A percentile compares a stretch with the other conserved stretches of the same genome.
These are phyloP conservation scores for Pentamera pediparva DNA, from an alignment of 53 echinoderm and acorn worm genomes.

Conservation along the genomic window DNA sequence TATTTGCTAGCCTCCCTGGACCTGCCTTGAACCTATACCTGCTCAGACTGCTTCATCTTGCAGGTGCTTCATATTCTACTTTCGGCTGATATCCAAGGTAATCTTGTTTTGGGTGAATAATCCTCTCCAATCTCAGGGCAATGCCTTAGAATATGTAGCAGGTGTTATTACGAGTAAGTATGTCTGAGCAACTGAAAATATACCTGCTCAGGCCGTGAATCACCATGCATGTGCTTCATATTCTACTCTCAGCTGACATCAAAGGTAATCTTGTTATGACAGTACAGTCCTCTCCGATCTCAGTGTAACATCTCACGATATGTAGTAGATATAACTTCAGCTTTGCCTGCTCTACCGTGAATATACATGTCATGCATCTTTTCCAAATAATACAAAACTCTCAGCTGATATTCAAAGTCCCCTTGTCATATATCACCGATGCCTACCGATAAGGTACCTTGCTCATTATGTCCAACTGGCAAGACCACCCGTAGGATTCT, in stretches of 20 bases:
- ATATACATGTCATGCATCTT: slow-evolving; percentile 5
- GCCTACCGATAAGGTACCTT: not conserved
- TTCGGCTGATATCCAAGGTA: slow-evolving; percentile 9
- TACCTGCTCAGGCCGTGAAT: not conserved
- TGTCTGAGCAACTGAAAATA: not conserved
- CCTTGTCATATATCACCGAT: not conserved
- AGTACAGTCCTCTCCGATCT: too few species aligned
- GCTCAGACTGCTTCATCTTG: slow-evolving; percentile 1
- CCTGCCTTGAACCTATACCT: slow-evolving; percentile 12
- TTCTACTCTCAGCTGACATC: not conserved
- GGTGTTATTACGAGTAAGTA: too few species aligned
- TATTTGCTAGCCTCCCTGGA: not conserved
- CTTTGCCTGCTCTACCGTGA: not conserved
- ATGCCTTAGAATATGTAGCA: too few species aligned
- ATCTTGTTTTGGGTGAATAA: not conserved
- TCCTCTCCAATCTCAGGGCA: not conserved
- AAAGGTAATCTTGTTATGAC: too few species aligned
- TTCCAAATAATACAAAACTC: not conserved
- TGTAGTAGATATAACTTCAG: too few species aligned
- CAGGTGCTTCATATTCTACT: slow-evolving; percentile 12
- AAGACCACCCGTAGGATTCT: too few species aligned
- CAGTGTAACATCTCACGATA: too few species aligned
- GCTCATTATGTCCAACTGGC: too few species aligned
- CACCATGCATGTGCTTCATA: slow-evolving; percentile 17
- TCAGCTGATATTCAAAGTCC: slow-evolving; percentile 9